Conservation (phyloP, 1,140 invertebrate species). For the Drosophila micromelanica region DNA sequence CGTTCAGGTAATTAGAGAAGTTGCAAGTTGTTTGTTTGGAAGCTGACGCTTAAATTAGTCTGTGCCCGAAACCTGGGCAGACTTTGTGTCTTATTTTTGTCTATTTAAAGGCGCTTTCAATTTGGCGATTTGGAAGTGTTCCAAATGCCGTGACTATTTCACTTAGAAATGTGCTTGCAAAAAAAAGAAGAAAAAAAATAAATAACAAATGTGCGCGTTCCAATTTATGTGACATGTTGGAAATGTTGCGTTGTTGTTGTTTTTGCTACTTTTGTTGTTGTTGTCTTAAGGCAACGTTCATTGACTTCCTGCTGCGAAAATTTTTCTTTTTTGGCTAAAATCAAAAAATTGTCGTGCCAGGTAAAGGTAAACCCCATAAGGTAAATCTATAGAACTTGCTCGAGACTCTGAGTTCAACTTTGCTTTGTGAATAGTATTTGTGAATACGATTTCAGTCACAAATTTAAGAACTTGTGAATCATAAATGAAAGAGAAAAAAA, state of each 20-base stretch:
- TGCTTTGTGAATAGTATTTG: background rate
- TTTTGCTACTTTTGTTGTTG: constrained; percentile 4
- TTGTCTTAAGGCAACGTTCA: constrained; percentile 32
- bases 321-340: constrained; percentile 2
- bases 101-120: constrained; percentile 49
- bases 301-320: constrained; percentile 37
- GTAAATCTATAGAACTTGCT: background rate
- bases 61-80: constrained; percentile 11
- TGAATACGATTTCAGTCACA: background rate
- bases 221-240: constrained; percentile 71
- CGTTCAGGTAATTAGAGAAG: constrained; percentile 63
- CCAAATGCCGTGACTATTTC: constrained; percentile 75
- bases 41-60: constrained; percentile 30
- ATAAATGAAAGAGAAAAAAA: background rate
- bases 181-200: constrained; percentile 13
- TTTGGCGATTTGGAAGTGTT: constrained; percentile 48
- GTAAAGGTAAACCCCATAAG: background rate
- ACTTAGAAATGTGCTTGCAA: constrained; percentile 56
- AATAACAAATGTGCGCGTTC: constrained; percentile 50
- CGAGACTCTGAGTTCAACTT: too few relatives aligned
- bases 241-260: constrained; percentile 35
- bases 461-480: constrained; percentile 9
- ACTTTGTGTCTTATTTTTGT: constrained; percentile 21
- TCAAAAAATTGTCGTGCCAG: background rate
- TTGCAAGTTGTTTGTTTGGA: constrained; percentile 23